These are phyloP conservation scores for Podarcis raffonei DNA, from an alignment of 2,113 vertebrate genomes.

Conservation along the genomic window DNA sequence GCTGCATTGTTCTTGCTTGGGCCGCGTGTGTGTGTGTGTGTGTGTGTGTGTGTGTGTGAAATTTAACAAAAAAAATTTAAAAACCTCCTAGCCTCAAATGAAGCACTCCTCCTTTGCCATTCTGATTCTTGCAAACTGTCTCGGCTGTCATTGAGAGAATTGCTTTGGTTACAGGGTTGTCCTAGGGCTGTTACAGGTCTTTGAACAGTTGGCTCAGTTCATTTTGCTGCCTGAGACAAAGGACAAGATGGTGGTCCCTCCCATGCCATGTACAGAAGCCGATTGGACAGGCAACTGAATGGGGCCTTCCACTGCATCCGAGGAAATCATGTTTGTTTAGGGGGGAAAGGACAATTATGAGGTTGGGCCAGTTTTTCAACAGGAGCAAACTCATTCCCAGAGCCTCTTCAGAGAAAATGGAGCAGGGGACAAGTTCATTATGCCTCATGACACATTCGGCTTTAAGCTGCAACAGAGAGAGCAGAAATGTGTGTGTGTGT, in stretches of 20 bases:
- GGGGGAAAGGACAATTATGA: too few species aligned
- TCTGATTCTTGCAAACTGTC: not conserved
- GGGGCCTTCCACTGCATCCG: too few species aligned
- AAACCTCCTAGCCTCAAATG: conserved; percentile 12
- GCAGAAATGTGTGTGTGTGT: too few species aligned
- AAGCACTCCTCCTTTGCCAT: conserved; percentile 25
- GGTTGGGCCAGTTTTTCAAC: too few species aligned
- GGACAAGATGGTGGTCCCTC: not conserved
- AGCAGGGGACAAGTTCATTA: too few species aligned
- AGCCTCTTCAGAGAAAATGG: too few species aligned
- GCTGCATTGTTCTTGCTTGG: conserved; percentile 57
- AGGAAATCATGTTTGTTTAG: too few species aligned
- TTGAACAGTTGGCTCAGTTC: not conserved
- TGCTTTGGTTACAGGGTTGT: conserved; percentile 50
- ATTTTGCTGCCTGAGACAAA: not conserved
- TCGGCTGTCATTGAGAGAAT: conserved; percentile 29
- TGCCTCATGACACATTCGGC: too few species aligned
- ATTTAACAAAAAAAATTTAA: not conserved
- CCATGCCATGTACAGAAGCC: not conserved
- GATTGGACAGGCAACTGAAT: too few species aligned
- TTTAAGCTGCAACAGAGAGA: too few species aligned
- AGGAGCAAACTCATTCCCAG: too few species aligned
- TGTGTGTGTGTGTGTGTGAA: not conserved
- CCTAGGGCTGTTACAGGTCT: not conserved
- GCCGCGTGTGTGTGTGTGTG: conserved; percentile 43